Conservation (phyloP, 2,888 invertebrate genomes). For the Dasysyrphus tricinctus region DNA sequence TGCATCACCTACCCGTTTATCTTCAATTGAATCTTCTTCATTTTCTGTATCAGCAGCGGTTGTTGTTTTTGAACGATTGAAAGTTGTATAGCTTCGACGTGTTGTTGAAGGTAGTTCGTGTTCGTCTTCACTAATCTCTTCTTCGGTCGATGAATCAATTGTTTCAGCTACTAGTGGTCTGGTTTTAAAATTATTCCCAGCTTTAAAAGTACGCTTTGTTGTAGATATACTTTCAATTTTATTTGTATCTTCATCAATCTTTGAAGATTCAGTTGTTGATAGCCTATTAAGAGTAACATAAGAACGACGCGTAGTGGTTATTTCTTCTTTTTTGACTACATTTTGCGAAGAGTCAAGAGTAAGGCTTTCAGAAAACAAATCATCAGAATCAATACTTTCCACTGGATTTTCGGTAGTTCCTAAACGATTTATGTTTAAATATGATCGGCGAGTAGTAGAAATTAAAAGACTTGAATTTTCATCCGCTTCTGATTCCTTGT, state of each 20-base stretch:
- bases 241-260: background rate
- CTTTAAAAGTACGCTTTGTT: conserved; percentile 15
- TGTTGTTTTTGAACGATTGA: too few species aligned
- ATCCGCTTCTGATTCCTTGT: conserved; percentile 1
- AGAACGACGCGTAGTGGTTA: conserved; percentile 51
- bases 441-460: conserved; percentile 54
- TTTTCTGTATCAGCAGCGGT: too few species aligned
- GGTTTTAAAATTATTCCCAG: background rate
- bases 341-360: background rate
- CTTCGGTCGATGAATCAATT: too few species aligned
- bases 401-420: conserved; percentile 28
- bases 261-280: conserved; percentile 12
- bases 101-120: too few species aligned
- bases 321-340: background rate
- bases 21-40: too few species aligned
- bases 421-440: conserved; percentile 42
- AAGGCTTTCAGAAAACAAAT: background rate
- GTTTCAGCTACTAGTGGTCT: background rate
- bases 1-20: too few species aligned
- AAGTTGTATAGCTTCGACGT: too few species aligned
- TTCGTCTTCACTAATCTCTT: too few species aligned
- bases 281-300: conserved; percentile 40
- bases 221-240: background rate
- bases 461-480: background rate
- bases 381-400: background rate